phyloP scores from a whole-genome alignment of 2,888 invertebrate species.

The Trypoxylon attenuatum region DNA sequence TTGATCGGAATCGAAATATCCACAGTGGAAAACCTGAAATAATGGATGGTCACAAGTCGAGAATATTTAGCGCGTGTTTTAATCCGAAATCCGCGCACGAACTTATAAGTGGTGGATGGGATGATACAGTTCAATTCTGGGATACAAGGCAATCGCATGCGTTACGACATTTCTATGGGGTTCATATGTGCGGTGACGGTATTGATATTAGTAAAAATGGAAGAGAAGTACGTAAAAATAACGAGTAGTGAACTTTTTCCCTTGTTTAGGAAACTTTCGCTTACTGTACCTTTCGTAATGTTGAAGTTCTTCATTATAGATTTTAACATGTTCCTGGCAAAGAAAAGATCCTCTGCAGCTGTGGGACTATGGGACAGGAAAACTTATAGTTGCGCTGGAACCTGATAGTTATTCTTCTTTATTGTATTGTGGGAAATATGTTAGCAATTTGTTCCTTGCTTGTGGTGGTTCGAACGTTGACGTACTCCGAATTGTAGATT shows the following conservation, averaged over 20 bases:
- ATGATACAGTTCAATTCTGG: constrained; percentile 81
- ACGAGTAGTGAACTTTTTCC: background rate
- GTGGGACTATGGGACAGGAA: constrained; percentile 82
- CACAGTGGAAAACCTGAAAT: constrained; percentile 74
- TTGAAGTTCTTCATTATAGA: no score
- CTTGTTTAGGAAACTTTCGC: no score
- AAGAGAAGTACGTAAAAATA: constrained; percentile 75
- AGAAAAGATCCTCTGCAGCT: constrained; percentile 78
- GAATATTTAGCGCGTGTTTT: constrained; percentile 81
- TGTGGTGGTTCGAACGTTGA: constrained; percentile 80
- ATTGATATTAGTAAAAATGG: constrained; percentile 80
- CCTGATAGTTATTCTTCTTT: constrained; percentile 77
- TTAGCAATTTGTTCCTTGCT: constrained; percentile 77
- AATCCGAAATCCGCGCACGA: constrained; percentile 81
- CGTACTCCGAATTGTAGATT: constrained; percentile 79
- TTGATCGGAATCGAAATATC: background rate
- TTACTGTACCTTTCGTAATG: no score
- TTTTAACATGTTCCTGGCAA: constrained; percentile 82
- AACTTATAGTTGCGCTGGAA: constrained; percentile 78
- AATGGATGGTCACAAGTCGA: constrained; percentile 79
- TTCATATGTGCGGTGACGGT: constrained; percentile 82
- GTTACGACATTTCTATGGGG: constrained; percentile 77
- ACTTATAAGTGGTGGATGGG: constrained; percentile 82
- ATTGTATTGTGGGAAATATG: constrained; percentile 80
- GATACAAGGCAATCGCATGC: constrained; percentile 81